phyloP scores from a whole-genome alignment of 2,113 vertebrate genomes.

The Trogon melanurus region DNA sequence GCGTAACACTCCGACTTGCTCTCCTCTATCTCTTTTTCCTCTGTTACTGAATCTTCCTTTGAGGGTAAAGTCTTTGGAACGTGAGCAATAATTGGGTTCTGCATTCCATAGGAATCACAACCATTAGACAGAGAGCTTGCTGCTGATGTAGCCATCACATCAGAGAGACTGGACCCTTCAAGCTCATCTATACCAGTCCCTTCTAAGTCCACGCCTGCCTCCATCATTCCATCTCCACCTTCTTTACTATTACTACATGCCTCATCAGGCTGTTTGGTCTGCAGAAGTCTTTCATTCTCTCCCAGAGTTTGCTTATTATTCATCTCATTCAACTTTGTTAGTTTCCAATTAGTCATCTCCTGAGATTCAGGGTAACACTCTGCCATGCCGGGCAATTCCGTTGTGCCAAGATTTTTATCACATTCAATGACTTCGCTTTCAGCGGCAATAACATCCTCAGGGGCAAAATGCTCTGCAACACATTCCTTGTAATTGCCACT shows the following conservation, averaged over 20 bases:
- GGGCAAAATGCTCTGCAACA: slow-evolving; percentile 55
- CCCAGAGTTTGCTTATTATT: slow-evolving; percentile 66
- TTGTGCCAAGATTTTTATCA: slow-evolving; percentile 54
- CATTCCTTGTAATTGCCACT: slow-evolving; percentile 53
- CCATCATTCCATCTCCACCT: slow-evolving; percentile 33
- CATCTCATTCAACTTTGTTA: slow-evolving; percentile 72
- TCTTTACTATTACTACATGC: slow-evolving; percentile 44
- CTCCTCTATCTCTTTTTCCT: slow-evolving; percentile 99
- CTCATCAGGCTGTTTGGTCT: slow-evolving; percentile 58
- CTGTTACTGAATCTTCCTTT: slow-evolving; percentile 97
- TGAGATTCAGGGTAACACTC: slow-evolving; percentile 74
- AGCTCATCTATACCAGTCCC: slow-evolving; percentile 55
- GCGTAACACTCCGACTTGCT: slow-evolving; percentile 91
- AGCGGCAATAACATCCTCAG: slow-evolving; percentile 47
- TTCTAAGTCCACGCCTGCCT: slow-evolving; percentile 60
- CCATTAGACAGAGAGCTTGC: slow-evolving; percentile 74
- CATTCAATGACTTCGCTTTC: slow-evolving; percentile 44
- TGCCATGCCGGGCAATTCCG: slow-evolving; percentile 35
- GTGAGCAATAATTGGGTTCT: slow-evolving; percentile 76
- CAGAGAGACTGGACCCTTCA: slow-evolving; percentile 64
- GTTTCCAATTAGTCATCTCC: slow-evolving; percentile 72
- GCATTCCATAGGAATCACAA: slow-evolving; percentile 86
- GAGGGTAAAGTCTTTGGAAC: slow-evolving; percentile 86
- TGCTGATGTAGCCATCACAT: slow-evolving; percentile 67
- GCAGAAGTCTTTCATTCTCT: slow-evolving; percentile 69